A percentile compares a stretch with the other conserved stretches of the same genome.
Evolutionary conservation across 2,888 invertebrate species (phyloP).

Genomic region (Beris morrisii): DNA sequence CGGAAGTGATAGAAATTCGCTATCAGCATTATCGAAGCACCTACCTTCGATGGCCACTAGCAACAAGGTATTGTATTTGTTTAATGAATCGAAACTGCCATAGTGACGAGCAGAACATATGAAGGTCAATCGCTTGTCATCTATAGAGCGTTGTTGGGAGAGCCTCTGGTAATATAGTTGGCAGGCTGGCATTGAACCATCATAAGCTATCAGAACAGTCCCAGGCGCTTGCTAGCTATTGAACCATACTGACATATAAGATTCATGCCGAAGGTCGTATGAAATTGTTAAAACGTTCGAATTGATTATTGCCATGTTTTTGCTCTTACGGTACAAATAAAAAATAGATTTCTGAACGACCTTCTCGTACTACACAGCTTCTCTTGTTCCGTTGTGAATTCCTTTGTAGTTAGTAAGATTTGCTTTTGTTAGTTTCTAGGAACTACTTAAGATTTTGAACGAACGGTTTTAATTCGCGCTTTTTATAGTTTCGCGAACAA

Average conservation of each 20-base stretch:
- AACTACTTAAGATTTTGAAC: too few relatives aligned
- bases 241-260: constrained; percentile 2
- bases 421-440: neutral
- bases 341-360: neutral
- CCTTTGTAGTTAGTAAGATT: neutral
- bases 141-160: neutral
- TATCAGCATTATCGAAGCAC: too few relatives aligned
- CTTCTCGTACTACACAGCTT: neutral
- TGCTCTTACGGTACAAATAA: neutral
- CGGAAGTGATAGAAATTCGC: too few relatives aligned
- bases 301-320: neutral
- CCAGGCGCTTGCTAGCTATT: neutral
- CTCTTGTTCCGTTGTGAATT: constrained; percentile 4
- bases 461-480: too few relatives aligned
- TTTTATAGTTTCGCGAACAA: too few relatives aligned
- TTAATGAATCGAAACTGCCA: constrained; percentile 8
- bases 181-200: constrained; percentile 5
- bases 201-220: constrained; percentile 3
- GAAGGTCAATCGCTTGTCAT: constrained; percentile 15
- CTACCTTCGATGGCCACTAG: too few relatives aligned
- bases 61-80: neutral
- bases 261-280: constrained; percentile 5
- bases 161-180: neutral
- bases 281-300: constrained; percentile 1
- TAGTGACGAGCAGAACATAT: neutral